Evolutionary conservation across 53 echinoderm and acorn worm species (phyloP).

Genomic region (Holothuria scabra): DNA sequence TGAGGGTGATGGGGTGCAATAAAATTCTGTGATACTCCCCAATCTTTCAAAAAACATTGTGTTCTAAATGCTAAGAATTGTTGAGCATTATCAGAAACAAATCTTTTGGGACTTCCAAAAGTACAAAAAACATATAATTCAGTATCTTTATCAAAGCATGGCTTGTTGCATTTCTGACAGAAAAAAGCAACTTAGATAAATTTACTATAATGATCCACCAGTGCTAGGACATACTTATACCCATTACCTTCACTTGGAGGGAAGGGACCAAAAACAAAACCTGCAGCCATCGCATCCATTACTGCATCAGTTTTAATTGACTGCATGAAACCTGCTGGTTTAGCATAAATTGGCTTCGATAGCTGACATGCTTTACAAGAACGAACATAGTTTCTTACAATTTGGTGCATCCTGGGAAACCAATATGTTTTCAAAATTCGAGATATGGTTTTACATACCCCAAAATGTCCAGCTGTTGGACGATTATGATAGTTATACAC

Average conservation of each 20-base stretch:
- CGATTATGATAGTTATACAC: conserved; percentile 21
- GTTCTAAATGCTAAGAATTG: conserved; percentile 44
- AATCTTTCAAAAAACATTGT: conserved; percentile 32
- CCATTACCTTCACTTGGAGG: conserved; percentile 52
- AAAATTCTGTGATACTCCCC: conserved; percentile 64
- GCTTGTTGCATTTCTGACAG: conserved; percentile 48
- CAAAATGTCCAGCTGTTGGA: no score
- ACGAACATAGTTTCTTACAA: no score
- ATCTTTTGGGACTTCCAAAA: conserved; percentile 59
- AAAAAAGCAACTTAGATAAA: conserved; percentile 62
- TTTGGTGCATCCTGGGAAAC: neutral
- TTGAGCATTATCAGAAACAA: conserved; percentile 69
- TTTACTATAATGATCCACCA: no score
- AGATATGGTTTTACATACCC: no score
- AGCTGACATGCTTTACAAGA: no score
- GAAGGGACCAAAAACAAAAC: conserved; percentile 62
- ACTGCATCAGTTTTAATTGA: no score
- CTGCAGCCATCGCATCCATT: no score
- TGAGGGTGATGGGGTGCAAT: conserved; percentile 70
- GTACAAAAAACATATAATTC: no score
- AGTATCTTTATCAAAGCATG: no score
- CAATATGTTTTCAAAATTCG: no score
- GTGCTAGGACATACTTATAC: conserved; percentile 49
- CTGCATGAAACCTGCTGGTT: no score
- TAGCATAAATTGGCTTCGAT: no score